These are phyloP conservation scores for Hemicordylus capensis DNA, from an alignment of 2,113 vertebrate genomes.

Conservation along the genomic window DNA sequence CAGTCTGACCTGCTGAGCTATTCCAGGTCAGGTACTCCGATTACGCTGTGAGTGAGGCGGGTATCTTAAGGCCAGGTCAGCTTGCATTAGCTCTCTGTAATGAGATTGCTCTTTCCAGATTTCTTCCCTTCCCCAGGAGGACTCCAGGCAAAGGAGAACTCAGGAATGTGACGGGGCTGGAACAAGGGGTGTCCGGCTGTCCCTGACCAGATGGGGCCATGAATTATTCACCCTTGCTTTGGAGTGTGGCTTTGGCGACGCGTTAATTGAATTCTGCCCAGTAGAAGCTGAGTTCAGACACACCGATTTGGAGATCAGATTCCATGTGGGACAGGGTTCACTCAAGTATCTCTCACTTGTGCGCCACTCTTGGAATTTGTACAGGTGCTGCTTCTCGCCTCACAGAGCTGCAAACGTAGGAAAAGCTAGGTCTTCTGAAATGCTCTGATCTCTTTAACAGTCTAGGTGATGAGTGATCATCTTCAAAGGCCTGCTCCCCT, in stretches of 20 bases:
- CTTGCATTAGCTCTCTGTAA: not conserved
- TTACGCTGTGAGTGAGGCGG: not conserved
- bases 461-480: not conserved
- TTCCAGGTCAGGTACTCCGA: not conserved
- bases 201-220: conserved; percentile 18
- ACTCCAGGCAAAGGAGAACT: conserved; percentile 20
- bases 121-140: not conserved
- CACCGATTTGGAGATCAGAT: conserved; percentile 46
- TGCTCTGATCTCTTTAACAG: no score
- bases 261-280: not conserved
- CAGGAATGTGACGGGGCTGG: not conserved
- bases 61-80: not conserved
- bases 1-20: not conserved
- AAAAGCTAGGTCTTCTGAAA: not conserved
- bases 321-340: not conserved
- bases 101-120: conserved; percentile 20
- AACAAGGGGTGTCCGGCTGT: conserved; percentile 3
- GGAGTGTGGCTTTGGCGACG: conserved; percentile 49
- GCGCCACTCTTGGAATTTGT: not conserved
- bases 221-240: conserved; percentile 15
- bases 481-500: not conserved
- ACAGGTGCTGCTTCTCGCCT: not conserved
- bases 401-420: not conserved
- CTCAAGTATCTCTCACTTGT: conserved; percentile 2
- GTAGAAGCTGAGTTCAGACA: conserved; percentile 25